phyloP scores from a whole-genome alignment of 2,888 invertebrate genomes.

The Mythimna impura region DNA sequence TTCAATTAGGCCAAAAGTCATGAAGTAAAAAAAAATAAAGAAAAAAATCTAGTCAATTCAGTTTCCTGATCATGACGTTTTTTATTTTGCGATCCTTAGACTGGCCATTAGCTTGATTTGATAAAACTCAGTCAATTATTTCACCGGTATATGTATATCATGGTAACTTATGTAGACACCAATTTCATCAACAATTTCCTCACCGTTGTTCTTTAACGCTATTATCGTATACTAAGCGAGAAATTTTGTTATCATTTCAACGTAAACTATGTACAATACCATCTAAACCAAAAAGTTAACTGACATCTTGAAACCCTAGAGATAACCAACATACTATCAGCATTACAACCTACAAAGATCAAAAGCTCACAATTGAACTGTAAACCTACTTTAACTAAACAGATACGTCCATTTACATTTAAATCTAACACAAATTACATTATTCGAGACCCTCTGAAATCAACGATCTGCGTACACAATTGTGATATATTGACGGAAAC shows the following conservation, averaged over 20 bases:
- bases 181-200: too few relatives aligned
- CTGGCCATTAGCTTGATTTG: too few relatives aligned
- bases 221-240: not conserved
- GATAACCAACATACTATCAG: not conserved
- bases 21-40: too few relatives aligned
- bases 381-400: slow-evolving; percentile 2
- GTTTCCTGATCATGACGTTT: too few relatives aligned
- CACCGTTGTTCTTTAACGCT: too few relatives aligned
- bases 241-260: not conserved
- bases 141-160: too few relatives aligned
- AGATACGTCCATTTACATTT: slow-evolving; percentile 14
- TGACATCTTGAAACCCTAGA: not conserved
- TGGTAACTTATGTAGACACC: too few relatives aligned
- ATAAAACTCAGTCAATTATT: too few relatives aligned
- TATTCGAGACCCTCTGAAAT: slow-evolving; percentile 32
- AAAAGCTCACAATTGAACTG: slow-evolving; percentile 7
- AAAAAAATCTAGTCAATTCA: too few relatives aligned
- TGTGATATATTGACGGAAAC: slow-evolving; percentile 46
- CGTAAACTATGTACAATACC: not conserved
- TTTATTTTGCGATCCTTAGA: too few relatives aligned
- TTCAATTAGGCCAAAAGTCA: too few relatives aligned
- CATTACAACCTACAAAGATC: not conserved
- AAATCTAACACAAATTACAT: slow-evolving; percentile 33
- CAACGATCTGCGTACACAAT: slow-evolving; percentile 37
- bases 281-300: not conserved